Evolutionary conservation across 2,113 vertebrate genomes (phyloP), one percentile per base, ranked within the genome.

Genomic region (Glaucomys volans): DNA sequence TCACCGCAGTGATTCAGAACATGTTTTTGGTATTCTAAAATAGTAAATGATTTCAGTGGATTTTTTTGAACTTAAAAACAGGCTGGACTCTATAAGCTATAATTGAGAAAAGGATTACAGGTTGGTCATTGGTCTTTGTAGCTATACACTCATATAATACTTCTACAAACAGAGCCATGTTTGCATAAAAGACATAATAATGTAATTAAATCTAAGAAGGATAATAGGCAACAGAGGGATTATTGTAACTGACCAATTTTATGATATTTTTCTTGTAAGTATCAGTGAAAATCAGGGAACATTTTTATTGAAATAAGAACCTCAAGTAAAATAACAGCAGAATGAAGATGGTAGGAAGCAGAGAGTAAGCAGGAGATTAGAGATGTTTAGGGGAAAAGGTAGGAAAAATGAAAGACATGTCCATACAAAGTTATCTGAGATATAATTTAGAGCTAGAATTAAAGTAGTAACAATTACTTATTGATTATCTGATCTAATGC

Each of bases 1-100:
- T 93, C 64, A 72, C 26, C 5, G 35, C 9, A 84, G 76, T 76
- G 74, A 95, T 88, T 93, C 72, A 91, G 59, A 96, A 37, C 30
- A 44, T 37, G n/a, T 40, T 76, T 96, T 82, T 57, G 24, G 30
- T 81, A 52, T 87, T 28, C 7, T 42, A 69, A 90, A 72, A 52
- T 80, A 50, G 42, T 77, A 81, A 80, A 64, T 90, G 10, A 35
- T 32, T 90, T 90, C 79, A 79, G 30, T 75, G 37, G 62, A 57
- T 83, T 88, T 90, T 44, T 37, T 5, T 69, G 14, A 52, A 24
- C 77, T 94, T 54, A 35, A 90, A 83, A 95, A 66, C 28, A 82
- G 42, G 22, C 42, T 50, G 18, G 40, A 69, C 17, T 69, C 13
- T 64, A 40, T n/a, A n/a, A 88, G 35, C 22, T 84, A 30, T 72